Evolutionary conservation across 2,888 invertebrate genomes (phyloP).

Genomic region (Lasioglossum zephyrum): DNA sequence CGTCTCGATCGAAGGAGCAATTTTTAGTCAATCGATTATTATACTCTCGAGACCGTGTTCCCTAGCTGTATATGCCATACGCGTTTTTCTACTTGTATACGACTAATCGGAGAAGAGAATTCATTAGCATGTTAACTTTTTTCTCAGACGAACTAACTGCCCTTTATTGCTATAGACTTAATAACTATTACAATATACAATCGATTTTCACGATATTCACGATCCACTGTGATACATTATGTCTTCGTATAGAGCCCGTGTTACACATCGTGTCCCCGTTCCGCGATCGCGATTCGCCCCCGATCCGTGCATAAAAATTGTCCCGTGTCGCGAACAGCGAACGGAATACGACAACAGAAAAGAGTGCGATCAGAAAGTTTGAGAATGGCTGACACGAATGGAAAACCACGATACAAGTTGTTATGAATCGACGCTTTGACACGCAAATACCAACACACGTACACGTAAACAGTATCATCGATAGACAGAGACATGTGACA

Average conservation of each 20-base stretch:
- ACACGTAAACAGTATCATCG: background rate
- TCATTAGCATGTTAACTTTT: background rate
- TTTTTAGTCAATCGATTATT: background rate
- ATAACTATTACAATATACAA: slow-evolving; percentile 8
- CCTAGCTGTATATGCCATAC: slow-evolving; percentile 48
- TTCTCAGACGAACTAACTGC: slow-evolving; percentile 32
- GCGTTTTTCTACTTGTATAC: slow-evolving; percentile 36
- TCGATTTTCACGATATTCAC: slow-evolving; percentile 36
- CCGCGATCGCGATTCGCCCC: background rate
- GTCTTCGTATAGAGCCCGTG: slow-evolving; percentile 16
- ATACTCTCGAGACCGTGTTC: background rate
- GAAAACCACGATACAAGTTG: slow-evolving; percentile 31
- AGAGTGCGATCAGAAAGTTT: slow-evolving; percentile 61
- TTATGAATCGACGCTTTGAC: slow-evolving; percentile 37
- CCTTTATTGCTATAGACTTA: slow-evolving; percentile 21
- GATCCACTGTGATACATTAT: slow-evolving; percentile 61
- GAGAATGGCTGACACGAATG: slow-evolving; percentile 64
- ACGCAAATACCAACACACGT: background rate
- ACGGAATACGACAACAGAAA: slow-evolving; percentile 5
- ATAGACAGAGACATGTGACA: background rate
- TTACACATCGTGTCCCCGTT: slow-evolving; percentile 12
- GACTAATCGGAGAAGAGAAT: slow-evolving; percentile 31
- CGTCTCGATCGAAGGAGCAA: background rate
- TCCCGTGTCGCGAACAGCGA: slow-evolving; percentile 2
- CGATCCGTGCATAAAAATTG: background rate